These are phyloP conservation scores for Drosophila arizonae DNA, from an alignment of 1,140 invertebrate species.

Conservation along the genomic window DNA sequence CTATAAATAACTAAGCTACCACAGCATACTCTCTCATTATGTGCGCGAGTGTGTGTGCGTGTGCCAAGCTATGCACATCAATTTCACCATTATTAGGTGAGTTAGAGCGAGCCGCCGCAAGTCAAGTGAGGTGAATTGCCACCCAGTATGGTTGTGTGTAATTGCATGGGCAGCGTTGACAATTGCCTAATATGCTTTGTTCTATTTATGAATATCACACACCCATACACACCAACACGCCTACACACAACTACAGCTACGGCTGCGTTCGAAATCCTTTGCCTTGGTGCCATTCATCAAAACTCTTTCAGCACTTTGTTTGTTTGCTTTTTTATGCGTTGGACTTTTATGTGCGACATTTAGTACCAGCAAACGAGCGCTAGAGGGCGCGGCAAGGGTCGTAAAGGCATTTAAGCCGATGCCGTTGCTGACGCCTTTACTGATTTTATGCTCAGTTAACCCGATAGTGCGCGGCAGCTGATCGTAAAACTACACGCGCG, in stretches of 20 bases:
- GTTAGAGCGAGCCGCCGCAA: too few relatives aligned
- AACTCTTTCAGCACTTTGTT: slow-evolving; percentile 64
- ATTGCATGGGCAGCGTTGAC: too few relatives aligned
- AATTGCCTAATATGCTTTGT: too few relatives aligned
- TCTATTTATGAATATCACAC: neutral
- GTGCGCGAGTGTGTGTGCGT: too few relatives aligned
- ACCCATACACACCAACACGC: slow-evolving; percentile 2
- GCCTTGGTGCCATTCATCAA: slow-evolving; percentile 64
- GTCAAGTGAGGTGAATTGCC: too few relatives aligned
- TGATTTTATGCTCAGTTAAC: slow-evolving; percentile 77
- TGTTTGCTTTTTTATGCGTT: slow-evolving; percentile 48
- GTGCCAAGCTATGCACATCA: too few relatives aligned
- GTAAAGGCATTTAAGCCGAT: slow-evolving; percentile 73
- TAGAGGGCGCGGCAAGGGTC: slow-evolving; percentile 15
- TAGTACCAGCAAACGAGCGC: slow-evolving; percentile 29
- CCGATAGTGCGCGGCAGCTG: slow-evolving; percentile 45
- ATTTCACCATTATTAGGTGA: too few relatives aligned
- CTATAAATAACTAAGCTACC: too few relatives aligned
- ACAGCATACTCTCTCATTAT: too few relatives aligned
- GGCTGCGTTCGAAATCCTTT: slow-evolving; percentile 51
- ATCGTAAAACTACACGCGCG: slow-evolving; percentile 77
- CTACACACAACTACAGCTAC: slow-evolving; percentile 10
- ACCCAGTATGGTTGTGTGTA: too few relatives aligned
- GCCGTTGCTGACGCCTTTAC: slow-evolving; percentile 62
- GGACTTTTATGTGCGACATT: slow-evolving; percentile 68